Percentiles rank a stretch among this genome's conserved stretches.
Evolutionary conservation across 2,113 vertebrate genomes (phyloP).

Genomic region (Zosterops pallidus): DNA sequence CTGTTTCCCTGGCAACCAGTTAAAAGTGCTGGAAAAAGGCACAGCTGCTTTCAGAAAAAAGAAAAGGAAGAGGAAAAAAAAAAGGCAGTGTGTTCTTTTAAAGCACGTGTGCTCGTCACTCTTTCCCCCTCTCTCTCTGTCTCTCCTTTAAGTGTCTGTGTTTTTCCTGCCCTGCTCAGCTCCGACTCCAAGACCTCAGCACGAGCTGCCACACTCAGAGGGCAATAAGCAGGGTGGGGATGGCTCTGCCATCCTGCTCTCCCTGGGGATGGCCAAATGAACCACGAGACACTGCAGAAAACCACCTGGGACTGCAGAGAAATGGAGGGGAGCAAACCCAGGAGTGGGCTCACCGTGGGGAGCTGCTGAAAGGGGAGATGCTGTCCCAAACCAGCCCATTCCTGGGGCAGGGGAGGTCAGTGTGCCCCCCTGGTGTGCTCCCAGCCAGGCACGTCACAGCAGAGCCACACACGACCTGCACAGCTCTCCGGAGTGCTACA

Average conservation of each 20-base stretch:
- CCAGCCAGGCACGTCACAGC: not conserved
- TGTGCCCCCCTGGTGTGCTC: fast-evolving
- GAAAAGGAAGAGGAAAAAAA: not conserved
- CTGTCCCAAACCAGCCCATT: fast-evolving
- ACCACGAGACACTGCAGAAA: fast-evolving
- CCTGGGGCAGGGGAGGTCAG: not conserved
- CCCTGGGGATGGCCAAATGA: not conserved
- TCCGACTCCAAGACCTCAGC: not conserved
- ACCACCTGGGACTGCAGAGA: not conserved
- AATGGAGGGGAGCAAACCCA: fast-evolving
- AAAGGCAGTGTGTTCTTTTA: conserved; percentile 54
- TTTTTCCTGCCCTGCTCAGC: not conserved
- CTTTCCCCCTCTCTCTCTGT: not conserved
- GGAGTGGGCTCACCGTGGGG: fast-evolving
- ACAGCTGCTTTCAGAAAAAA: conserved; percentile 67
- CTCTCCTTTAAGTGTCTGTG: not conserved
- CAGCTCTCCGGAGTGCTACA: not conserved
- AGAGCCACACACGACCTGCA: not conserved
- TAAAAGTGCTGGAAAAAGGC: conserved; percentile 76
- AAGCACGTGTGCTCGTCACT: not conserved
- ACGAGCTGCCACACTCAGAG: fast-evolving
- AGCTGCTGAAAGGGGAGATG: not conserved
- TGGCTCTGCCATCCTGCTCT: not conserved
- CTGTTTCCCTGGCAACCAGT: conserved; percentile 81
- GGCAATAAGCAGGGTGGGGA: conserved; percentile 23